These are phyloP conservation scores for Seira sanloemensis DNA, from an alignment of 2,888 invertebrate genomes.

Conservation along the genomic window DNA sequence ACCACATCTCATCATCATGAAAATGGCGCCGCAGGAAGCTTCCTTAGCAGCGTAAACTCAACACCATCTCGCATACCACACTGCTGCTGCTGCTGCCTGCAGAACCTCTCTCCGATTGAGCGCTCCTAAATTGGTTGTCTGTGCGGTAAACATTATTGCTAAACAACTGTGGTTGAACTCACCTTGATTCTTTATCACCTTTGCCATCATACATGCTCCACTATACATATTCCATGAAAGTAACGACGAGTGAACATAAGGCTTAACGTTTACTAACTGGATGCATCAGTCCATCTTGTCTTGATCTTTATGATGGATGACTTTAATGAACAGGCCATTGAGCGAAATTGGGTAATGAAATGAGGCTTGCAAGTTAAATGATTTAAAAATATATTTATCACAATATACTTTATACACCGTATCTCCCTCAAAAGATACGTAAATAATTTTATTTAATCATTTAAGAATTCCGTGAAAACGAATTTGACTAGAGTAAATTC, in stretches of 20 bases:
- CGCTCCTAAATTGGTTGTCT: no score
- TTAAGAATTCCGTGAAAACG: no score
- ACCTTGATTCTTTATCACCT: constrained; percentile 39
- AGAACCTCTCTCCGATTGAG: no score
- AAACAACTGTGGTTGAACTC: neutral
- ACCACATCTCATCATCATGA: constrained; percentile 45
- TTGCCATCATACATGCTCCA: constrained; percentile 11
- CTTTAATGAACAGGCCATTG: neutral
- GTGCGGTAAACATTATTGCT: constrained; percentile 17
- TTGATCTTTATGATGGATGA: neutral
- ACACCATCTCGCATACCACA: constrained; percentile 56
- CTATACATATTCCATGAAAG: constrained; percentile 1
- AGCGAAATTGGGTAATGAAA: neutral
- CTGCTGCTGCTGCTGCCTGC: neutral
- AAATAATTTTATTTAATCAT: no score
- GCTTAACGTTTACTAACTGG: neutral
- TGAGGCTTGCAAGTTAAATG: neutral
- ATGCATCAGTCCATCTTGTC: neutral
- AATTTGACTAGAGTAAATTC: no score
- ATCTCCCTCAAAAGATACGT: neutral
- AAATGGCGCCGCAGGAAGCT: constrained; percentile 64
- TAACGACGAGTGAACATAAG: constrained; percentile 18
- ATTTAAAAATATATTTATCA: neutral
- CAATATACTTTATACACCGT: neutral
- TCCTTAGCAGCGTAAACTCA: constrained; percentile 41